Base-by-base conservation (phyloP, 1,140 invertebrate species). In the Drosophila asahinai region DNA sequence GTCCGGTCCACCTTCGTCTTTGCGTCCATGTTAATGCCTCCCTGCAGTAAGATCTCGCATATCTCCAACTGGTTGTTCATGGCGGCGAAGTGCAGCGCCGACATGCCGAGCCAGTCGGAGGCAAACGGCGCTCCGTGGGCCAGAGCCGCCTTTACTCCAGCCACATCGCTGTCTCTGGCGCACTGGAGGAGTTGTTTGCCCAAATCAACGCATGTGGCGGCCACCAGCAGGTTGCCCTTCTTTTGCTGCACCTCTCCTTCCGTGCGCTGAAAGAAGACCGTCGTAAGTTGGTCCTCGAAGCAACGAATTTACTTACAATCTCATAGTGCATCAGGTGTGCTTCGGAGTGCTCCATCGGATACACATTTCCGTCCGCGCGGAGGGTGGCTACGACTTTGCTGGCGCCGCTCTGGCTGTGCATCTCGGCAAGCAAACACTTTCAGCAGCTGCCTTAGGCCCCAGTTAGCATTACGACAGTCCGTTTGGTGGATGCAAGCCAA, bases 1-100 rank as follows among this genome's bases (percentile, higher is more conserved):
- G 98, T 98, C 83, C 97, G 94, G 91, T 98, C 97, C 1, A 98
- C 97, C 94, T 99, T 99, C 15, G 97, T 99, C 78, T 97, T 95
- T 5, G 97, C 96, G 94, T 98, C 98, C 81, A 96, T 95, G 36
- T 96, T 97, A 72, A 98, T 97, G 49, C 98, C 98, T 38, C 97
- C 97, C 73, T 96, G 94, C 27, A 98, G 93, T 40, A 99, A 94
- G 67, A 97, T 95, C 80, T 97, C 96, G 70, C 96, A 97, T 55
- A 97, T 97, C 73, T 96, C 96, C 51, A 95, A 90, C 92, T 98
- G 97, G 83, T 97, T 97, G 93, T 96, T 95, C 93, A 96, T 96
- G 14, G 97, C 97, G 40, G 97, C 97, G 77, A 97, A 95, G 93
- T 99, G 98, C 40, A 99, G 93, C 1, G 98, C 97, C 72, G 97